Evolutionary conservation across 2,797 vertebrate species (phyloP).

Genomic region (Momotus momota): DNA sequence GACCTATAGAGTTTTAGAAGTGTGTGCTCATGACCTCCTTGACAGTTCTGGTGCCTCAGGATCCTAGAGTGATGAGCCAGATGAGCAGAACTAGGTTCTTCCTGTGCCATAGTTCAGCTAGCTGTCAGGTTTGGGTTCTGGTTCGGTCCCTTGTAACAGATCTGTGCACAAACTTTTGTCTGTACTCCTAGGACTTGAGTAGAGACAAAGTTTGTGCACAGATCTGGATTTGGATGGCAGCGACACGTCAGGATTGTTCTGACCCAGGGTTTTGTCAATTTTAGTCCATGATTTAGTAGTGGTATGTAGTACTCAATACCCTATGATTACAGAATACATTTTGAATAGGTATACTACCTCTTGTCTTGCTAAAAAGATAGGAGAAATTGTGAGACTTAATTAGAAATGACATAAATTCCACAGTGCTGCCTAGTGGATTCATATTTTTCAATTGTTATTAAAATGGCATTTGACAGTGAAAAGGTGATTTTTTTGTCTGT

Average conservation of each 20-base stretch:
- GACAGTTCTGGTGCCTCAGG: background rate
- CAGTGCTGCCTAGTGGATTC: background rate
- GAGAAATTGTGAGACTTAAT: background rate
- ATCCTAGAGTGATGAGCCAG: background rate
- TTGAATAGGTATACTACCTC: background rate
- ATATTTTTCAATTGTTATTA: background rate
- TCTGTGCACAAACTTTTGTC: too few relatives aligned
- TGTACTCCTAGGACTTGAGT: background rate
- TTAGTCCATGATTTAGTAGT: background rate
- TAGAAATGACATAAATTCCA: background rate
- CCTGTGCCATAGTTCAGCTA: background rate
- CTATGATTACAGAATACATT: background rate
- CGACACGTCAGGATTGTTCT: background rate
- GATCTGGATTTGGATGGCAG: background rate
- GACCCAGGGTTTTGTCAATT: background rate
- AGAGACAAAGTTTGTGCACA: background rate
- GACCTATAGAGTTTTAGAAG: background rate
- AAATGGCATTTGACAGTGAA: background rate
- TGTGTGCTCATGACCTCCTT: background rate
- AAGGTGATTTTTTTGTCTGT: background rate
- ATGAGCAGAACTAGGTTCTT: background rate
- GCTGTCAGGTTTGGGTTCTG: conserved; percentile 23
- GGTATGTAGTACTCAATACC: background rate
- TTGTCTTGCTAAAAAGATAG: background rate
- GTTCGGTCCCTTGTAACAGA: conserved; percentile 19